A percentile compares a stretch with the other conserved stretches of the same genome.
These are phyloP conservation scores for Odontesthes bonariensis DNA, from an alignment of 2,113 vertebrate genomes.

Conservation along the genomic window DNA sequence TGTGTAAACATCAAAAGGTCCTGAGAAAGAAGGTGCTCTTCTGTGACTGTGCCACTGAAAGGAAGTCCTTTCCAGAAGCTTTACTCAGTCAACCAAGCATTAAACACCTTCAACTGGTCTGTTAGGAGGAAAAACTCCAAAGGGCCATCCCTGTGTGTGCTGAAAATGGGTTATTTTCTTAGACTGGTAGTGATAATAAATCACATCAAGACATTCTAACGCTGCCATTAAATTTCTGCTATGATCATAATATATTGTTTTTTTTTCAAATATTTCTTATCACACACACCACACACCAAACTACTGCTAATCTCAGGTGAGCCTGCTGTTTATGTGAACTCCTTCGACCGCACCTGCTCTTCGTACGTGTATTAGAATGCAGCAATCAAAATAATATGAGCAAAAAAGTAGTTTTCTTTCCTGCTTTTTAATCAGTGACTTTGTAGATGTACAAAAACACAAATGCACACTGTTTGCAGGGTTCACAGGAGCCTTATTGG, in stretches of 20 bases:
- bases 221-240: no score
- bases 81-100: conserved; percentile 44
- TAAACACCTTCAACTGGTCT: conserved; percentile 31
- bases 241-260: no score
- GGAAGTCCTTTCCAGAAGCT: conserved; percentile 57
- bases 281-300: no score
- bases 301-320: no score
- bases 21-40: conserved; percentile 60
- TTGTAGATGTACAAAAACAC: neutral
- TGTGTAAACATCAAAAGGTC: conserved; percentile 68
- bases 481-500: no score
- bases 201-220: no score
- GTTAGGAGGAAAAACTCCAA: neutral
- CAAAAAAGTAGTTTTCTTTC: neutral
- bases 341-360: neutral
- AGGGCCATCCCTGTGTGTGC: neutral
- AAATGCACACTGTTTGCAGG: no score
- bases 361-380: no score
- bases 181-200: neutral
- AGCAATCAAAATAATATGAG: no score
- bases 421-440: neutral
- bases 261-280: no score
- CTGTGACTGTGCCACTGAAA: conserved; percentile 58
- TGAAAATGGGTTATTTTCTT: neutral
- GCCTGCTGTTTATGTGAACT: no score